phyloP scores from a whole-genome alignment of 1,140 invertebrate genomes.

The Cherax destructor region DNA sequence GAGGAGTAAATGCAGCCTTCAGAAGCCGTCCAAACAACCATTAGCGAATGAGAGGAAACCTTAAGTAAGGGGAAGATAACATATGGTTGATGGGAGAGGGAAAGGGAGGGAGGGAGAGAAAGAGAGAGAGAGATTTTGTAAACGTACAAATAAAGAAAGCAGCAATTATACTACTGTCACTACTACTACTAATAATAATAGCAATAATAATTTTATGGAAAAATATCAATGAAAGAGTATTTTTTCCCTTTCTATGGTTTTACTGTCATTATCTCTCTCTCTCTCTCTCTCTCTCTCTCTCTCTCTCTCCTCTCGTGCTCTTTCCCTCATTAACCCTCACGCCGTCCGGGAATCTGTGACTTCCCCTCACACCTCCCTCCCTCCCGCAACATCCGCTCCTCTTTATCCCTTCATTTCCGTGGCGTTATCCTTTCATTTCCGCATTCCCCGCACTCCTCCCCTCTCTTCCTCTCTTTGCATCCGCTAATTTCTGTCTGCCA shows the following conservation, averaged over 20 bases:
- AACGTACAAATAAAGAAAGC: no score
- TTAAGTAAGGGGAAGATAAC: background rate
- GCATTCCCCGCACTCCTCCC: background rate
- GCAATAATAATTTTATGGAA: no score
- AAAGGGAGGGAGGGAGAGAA: background rate
- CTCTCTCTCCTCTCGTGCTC: background rate
- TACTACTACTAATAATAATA: no score
- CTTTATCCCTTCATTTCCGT: background rate
- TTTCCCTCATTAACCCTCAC: background rate
- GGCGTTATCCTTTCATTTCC: background rate
- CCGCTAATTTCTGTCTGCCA: background rate
- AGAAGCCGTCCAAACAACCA: background rate
- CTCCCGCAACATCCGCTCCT: background rate
- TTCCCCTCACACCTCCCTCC: background rate
- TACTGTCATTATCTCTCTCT: background rate
- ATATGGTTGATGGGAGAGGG: background rate
- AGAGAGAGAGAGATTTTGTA: no score
- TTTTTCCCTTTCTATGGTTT: background rate
- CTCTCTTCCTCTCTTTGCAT: background rate
- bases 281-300: constrained; percentile 18
- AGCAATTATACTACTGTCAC: no score
- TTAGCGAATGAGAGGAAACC: background rate
- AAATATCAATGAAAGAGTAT: no score
- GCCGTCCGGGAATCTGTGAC: background rate
- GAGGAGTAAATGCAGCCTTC: background rate